Conservation (phyloP, 2,113 vertebrate species). For the Brachirus orientalis region DNA sequence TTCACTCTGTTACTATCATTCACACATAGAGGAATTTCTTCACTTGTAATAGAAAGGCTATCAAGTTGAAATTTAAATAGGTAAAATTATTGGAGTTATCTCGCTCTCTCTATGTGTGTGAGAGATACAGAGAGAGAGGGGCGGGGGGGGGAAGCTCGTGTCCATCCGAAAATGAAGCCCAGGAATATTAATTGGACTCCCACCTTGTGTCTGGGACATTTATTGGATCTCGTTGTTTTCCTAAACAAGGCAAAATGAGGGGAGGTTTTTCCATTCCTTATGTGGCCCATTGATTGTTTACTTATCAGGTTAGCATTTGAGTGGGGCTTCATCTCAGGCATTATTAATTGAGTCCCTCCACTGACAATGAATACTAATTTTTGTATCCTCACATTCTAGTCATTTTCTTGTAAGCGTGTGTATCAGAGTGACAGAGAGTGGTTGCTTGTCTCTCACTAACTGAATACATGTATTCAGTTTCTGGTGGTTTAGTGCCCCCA, state of each 20-base stretch:
- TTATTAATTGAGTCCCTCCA: slow-evolving; percentile 64
- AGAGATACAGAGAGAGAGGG: slow-evolving; percentile 27
- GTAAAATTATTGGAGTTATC: slow-evolving; percentile 62
- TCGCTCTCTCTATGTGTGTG: not conserved
- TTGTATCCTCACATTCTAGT: not conserved
- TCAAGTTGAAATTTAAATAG: slow-evolving; percentile 72
- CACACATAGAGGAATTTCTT: slow-evolving; percentile 40
- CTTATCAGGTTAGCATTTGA: slow-evolving; percentile 57
- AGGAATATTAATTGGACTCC: slow-evolving; percentile 71
- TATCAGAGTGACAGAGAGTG: slow-evolving; percentile 9
- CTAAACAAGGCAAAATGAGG: slow-evolving; percentile 56
- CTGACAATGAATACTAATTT: slow-evolving; percentile 51
- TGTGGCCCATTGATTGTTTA: slow-evolving; percentile 66
- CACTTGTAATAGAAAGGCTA: slow-evolving; percentile 50
- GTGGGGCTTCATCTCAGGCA: slow-evolving; percentile 49
- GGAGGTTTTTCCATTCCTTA: slow-evolving; percentile 35
- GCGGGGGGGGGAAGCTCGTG: slow-evolving; percentile 39
- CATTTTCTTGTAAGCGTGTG: slow-evolving; percentile 34
- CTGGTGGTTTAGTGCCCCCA: slow-evolving; percentile 77
- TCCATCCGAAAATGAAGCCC: slow-evolving; percentile 59
- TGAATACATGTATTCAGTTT: slow-evolving; percentile 40
- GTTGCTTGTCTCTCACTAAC: slow-evolving; percentile 31
- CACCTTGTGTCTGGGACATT: slow-evolving; percentile 51
- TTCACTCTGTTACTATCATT: slow-evolving; percentile 17
- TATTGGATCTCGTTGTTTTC: slow-evolving; percentile 51